A percentile compares a stretch with the other conserved stretches of the same genome.
phyloP scores from a whole-genome alignment of 2,113 vertebrate genomes.

The Otis tarda region DNA sequence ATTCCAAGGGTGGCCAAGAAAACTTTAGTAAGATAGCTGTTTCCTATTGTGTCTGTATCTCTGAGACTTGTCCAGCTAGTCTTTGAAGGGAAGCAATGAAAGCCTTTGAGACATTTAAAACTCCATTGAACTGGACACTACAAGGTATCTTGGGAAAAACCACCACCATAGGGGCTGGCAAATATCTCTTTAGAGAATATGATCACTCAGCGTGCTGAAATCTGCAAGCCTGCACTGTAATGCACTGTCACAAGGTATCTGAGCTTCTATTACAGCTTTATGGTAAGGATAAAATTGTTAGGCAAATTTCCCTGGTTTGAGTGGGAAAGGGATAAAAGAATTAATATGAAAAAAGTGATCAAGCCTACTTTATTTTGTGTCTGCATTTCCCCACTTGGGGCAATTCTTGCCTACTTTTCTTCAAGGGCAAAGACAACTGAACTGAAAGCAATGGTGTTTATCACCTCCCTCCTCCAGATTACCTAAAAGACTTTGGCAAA shows the following conservation, averaged over 20 bases:
- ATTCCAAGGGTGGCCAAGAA: background rate
- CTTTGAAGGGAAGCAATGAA: background rate
- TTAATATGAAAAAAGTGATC: background rate
- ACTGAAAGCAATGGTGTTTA: background rate
- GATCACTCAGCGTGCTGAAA: background rate
- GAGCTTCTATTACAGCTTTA: background rate
- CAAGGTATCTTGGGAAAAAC: background rate
- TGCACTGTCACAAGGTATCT: background rate
- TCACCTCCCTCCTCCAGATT: background rate
- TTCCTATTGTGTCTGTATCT: background rate
- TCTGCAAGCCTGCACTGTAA: background rate
- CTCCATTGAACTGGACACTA: background rate
- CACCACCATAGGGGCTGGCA: background rate
- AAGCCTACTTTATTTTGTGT: background rate
- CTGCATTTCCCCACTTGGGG: background rate
- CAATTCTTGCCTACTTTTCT: background rate
- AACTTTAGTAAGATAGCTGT: background rate
- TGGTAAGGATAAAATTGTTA: background rate
- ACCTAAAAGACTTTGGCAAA: background rate
- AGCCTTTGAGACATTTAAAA: background rate
- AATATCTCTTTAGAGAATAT: background rate
- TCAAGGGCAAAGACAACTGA: background rate
- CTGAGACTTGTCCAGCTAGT: background rate
- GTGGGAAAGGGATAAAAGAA: background rate
- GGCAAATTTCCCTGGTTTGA: background rate